Conservation (phyloP, 2,113 vertebrate species). For the Sinocyclocheilus maitianheensis region DNA sequence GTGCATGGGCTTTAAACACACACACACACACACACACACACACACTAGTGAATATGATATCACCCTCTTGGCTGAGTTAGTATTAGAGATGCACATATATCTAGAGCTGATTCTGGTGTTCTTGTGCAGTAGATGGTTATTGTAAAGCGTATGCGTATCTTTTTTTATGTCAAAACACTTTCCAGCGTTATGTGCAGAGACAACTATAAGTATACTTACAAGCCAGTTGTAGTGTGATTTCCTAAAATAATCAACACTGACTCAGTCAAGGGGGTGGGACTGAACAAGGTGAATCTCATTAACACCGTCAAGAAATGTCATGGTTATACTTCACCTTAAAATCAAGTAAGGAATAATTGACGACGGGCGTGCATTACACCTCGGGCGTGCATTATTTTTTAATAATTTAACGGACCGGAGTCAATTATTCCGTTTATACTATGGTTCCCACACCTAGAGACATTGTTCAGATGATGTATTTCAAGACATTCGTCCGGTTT, state of each 20-base stretch:
- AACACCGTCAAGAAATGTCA: no score
- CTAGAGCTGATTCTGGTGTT: neutral
- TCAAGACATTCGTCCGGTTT: no score
- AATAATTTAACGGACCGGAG: no score
- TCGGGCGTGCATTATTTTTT: no score
- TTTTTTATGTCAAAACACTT: neutral
- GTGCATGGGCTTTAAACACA: neutral
- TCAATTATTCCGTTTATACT: no score
- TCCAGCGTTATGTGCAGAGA: neutral
- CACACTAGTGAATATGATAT: neutral
- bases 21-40: neutral
- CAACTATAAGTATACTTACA: neutral
- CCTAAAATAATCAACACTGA: neutral
- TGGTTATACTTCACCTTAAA: no score
- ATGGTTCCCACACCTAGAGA: no score
- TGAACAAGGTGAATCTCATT: no score
- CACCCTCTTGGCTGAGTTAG: neutral
- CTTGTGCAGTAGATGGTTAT: neutral
- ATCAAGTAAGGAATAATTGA: no score
- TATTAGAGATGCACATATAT: neutral
- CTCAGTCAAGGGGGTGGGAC: no score
- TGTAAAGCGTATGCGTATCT: neutral
- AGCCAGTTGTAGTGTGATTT: neutral
- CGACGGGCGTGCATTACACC: no score
- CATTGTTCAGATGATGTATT: no score